phyloP scores from a whole-genome alignment of 2,113 vertebrate genomes.

The Plecotus auritus region DNA sequence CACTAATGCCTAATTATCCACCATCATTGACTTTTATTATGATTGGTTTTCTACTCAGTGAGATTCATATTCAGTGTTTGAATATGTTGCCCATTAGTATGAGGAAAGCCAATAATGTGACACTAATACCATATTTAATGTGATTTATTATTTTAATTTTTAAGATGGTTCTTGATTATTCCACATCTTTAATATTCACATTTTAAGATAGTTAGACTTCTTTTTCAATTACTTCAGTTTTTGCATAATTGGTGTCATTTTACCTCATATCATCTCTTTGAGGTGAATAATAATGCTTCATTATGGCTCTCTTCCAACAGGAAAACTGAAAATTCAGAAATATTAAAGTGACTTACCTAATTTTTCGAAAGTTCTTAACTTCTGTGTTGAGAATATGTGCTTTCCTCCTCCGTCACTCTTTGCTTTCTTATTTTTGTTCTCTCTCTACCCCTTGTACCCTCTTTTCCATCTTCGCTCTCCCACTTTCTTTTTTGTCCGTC shows the following conservation, averaged over 20 bases:
- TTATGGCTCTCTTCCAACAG: neutral
- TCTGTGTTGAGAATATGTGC: neutral
- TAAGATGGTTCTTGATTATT: slow-evolving; percentile 52
- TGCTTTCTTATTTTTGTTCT: neutral
- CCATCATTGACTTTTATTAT: slow-evolving; percentile 65
- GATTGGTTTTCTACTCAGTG: slow-evolving; percentile 63
- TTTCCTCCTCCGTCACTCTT: neutral
- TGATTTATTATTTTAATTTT: slow-evolving; percentile 69
- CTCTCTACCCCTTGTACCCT: neutral
- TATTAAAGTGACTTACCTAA: neutral
- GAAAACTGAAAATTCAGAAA: neutral
- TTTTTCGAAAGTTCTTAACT: neutral
- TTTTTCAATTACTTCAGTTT: slow-evolving; percentile 49
- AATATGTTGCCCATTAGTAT: slow-evolving; percentile 55
- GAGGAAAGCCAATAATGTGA: slow-evolving; percentile 53
- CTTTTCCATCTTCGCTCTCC: neutral
- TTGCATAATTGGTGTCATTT: slow-evolving; percentile 56
- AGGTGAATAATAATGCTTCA: slow-evolving; percentile 16
- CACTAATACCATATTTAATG: slow-evolving; percentile 55
- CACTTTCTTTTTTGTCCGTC: neutral
- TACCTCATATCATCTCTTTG: slow-evolving; percentile 5
- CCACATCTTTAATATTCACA: slow-evolving; percentile 53
- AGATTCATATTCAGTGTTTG: slow-evolving; percentile 67
- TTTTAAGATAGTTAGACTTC: slow-evolving; percentile 41
- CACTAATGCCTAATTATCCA: slow-evolving; percentile 53